A percentile compares a stretch with the other conserved stretches of the same genome.
Conservation (phyloP, 2,888 invertebrate genomes). For the Phytoseiulus persimilis region DNA sequence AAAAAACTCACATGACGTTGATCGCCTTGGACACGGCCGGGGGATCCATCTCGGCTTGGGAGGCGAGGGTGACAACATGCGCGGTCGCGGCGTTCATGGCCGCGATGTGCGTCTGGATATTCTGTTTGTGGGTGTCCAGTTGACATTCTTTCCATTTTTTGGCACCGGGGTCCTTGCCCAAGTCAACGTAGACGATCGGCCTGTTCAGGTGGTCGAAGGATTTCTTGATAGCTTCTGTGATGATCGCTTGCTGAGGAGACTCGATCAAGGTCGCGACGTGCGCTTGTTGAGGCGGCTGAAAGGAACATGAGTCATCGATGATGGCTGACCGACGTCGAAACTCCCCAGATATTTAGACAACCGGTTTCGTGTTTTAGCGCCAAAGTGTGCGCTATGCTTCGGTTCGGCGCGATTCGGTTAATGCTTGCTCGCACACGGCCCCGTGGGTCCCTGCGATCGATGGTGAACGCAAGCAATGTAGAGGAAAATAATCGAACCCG, state of each 20-base stretch:
- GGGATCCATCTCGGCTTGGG: constrained; percentile 69
- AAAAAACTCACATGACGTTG: constrained; percentile 65
- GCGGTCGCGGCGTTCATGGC: constrained; percentile 99
- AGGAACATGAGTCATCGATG: background rate
- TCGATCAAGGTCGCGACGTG: constrained; percentile 74
- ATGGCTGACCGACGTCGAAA: background rate
- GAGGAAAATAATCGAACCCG: background rate
- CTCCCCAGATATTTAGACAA: background rate
- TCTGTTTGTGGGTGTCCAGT: constrained; percentile 87
- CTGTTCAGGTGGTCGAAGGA: constrained; percentile 75
- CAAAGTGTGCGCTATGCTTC: no score
- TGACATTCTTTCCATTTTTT: constrained; percentile 89
- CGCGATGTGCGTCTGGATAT: constrained; percentile 89
- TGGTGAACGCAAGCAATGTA: background rate
- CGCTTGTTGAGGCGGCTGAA: constrained; percentile 62
- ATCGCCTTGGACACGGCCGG: constrained; percentile 93
- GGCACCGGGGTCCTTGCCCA: constrained; percentile 72
- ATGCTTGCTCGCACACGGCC: no score
- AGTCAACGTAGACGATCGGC: constrained; percentile 50
- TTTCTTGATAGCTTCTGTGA: constrained; percentile 76
- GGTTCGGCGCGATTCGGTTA: no score
- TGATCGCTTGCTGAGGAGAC: constrained; percentile 83
- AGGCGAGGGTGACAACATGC: constrained; percentile 82
- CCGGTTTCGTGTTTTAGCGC: no score
- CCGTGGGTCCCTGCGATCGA: background rate